A percentile compares a stretch with the other conserved stretches of the same genome.
Conservation (phyloP, 2,113 vertebrate species). For the Semnornis frantzii region DNA sequence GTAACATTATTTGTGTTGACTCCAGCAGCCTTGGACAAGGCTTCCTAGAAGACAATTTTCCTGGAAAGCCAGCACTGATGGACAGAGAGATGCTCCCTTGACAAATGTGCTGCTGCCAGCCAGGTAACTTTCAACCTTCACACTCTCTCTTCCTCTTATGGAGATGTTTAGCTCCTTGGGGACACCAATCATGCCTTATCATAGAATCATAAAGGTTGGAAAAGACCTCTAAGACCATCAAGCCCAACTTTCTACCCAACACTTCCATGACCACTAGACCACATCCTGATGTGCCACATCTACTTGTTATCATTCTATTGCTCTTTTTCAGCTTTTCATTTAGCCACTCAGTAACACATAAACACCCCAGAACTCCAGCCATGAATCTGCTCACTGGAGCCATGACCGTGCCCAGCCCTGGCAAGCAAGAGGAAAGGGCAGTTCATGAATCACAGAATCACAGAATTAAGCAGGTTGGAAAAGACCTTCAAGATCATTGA, state of each 20-base stretch:
- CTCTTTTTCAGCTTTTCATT: not conserved
- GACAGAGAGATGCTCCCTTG: rapidly evolving
- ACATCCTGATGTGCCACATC: no score
- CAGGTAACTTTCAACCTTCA: not conserved
- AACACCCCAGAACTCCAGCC: not conserved
- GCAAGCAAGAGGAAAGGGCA: not conserved
- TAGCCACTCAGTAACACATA: not conserved
- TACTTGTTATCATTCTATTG: not conserved
- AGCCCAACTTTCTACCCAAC: no score
- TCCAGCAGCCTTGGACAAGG: not conserved
- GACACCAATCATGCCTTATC: not conserved
- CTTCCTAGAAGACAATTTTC: not conserved
- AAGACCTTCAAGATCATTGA: no score
- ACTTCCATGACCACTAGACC: no score
- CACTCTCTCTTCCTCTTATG: not conserved
- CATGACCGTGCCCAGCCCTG: rapidly evolving
- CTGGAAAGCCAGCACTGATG: not conserved
- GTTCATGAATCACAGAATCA: no score
- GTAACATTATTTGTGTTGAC: not conserved
- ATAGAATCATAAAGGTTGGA: no score
- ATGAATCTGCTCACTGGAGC: rapidly evolving
- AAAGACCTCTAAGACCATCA: no score
- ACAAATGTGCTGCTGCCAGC: rapidly evolving
- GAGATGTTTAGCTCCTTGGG: not conserved
- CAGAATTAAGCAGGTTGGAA: no score